Percentiles rank a stretch among this genome's conserved stretches.
These are phyloP conservation scores for Oxytorus armatus DNA, from an alignment of 2,888 invertebrate genomes.

Conservation along the genomic window DNA sequence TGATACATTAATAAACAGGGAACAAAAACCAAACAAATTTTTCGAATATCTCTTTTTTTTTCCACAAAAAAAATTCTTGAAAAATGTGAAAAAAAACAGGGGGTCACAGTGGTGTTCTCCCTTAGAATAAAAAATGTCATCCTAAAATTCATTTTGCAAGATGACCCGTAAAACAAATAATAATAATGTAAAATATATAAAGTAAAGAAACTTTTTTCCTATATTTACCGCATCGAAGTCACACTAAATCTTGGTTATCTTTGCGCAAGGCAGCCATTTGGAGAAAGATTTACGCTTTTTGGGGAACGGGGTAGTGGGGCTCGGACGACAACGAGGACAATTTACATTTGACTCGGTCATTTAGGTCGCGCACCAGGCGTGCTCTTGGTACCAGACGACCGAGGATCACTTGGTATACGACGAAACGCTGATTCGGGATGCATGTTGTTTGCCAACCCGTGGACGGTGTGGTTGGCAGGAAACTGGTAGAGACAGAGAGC, in stretches of 20 bases:
- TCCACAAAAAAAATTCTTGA: too few relatives aligned
- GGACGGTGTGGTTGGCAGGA: conserved; percentile 18
- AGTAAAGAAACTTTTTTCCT: too few relatives aligned
- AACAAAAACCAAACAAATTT: too few relatives aligned
- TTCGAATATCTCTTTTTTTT: too few relatives aligned
- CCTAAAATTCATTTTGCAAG: neutral
- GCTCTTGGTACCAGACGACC: conserved; percentile 52
- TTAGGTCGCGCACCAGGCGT: conserved; percentile 49
- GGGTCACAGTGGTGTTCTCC: too few relatives aligned
- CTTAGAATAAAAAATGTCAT: too few relatives aligned
- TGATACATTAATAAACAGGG: too few relatives aligned
- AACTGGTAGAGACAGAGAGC: conserved; percentile 18
- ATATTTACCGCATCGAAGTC: neutral
- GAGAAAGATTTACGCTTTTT: conserved; percentile 11
- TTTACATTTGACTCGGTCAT: conserved; percentile 58
- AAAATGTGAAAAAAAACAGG: too few relatives aligned
- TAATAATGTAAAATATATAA: neutral
- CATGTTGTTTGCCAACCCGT: conserved; percentile 76
- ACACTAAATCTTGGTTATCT: neutral
- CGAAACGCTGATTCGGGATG: conserved; percentile 75
- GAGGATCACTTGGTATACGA: conserved; percentile 66
- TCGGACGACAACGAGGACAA: conserved; percentile 34
- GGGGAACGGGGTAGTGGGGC: too few relatives aligned
- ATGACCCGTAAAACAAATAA: too few relatives aligned
- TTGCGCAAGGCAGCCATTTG: neutral